Evolutionary conservation across 2,888 invertebrate genomes (phyloP), one percentile per base, ranked within the genome.

Genomic region (Agrotis puta): DNA sequence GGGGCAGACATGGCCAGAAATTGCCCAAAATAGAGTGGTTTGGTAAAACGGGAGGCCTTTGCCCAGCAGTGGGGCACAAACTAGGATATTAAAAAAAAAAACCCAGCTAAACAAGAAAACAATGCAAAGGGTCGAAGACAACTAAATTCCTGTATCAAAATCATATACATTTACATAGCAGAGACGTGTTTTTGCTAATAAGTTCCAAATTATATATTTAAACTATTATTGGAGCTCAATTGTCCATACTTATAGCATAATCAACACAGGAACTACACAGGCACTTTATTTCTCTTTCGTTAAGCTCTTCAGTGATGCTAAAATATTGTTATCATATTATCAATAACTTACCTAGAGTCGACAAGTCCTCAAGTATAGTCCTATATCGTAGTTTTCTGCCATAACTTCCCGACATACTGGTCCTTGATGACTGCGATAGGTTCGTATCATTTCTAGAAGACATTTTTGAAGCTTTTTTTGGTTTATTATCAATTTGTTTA

Each of bases 321-420:
- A 54, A 71, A 59, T 27, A 20, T 20, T 27, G 24, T 51, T 39
- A 51, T 5, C 27, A 3, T 20, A 43, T 1, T 18, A 20, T 3
- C 3, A 18, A 27, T 6, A 22, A 20, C 61, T 69, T 75, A 92
- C 94, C 93, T n/a, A 94, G 66, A 20, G 87, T 87, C 0, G 91
- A 89, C 20, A 94, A 79, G 54, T 92, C 87, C 67, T 93, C 92
- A 7, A 93, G 87, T 22, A 94, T 63, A 0, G 85, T 87, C 27
- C 92, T 86, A 66, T 93, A 94, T 0, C 90, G 87, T 27, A 92
- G 74, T 82, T 93, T 94, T 56, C 94, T 89, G 53, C 90, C 91
- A 68, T 90, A 87, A 75, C 92, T 94, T 20, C 90, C 88, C 13
- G 80, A 18, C 62, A 88, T 64, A 58, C 89, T 90, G 18, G 51